Conservation (phyloP, 2,113 vertebrate genomes). For the Dendrocopos noguchii region DNA sequence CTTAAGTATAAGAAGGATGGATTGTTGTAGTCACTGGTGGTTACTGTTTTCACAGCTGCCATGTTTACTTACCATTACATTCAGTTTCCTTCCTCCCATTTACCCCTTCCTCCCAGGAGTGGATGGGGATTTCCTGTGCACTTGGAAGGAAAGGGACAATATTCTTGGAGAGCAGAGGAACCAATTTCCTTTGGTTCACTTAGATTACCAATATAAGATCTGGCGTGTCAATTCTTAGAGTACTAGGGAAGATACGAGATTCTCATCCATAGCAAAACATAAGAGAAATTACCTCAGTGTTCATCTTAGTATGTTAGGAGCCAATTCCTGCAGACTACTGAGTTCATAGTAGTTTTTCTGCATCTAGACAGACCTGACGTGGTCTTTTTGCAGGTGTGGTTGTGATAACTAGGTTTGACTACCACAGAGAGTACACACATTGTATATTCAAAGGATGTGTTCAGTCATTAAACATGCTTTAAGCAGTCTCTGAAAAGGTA, state of each 20-base stretch:
- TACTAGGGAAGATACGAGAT: accelerated
- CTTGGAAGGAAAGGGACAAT: not conserved
- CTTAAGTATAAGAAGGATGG: not conserved
- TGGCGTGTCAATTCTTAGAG: accelerated
- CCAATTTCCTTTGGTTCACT: not conserved
- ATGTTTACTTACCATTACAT: constrained; percentile 21
- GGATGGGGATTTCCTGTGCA: not conserved
- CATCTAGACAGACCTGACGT: not conserved
- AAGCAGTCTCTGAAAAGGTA: not conserved
- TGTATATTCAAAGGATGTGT: not conserved
- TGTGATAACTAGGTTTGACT: not conserved
- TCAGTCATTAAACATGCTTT: not conserved
- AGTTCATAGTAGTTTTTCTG: not conserved
- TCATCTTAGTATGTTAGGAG: accelerated
- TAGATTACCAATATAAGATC: not conserved
- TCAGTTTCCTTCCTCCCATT: not conserved
- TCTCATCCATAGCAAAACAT: not conserved
- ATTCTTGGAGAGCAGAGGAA: accelerated
- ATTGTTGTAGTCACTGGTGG: not conserved
- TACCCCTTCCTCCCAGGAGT: not conserved
- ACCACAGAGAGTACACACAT: not conserved
- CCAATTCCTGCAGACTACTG: not conserved
- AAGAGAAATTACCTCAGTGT: not conserved
- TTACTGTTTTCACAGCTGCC: not conserved
- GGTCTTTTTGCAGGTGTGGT: not conserved